Evolutionary conservation across 2,797 vertebrate species (phyloP).

Genomic region (Artibeus lituratus): DNA sequence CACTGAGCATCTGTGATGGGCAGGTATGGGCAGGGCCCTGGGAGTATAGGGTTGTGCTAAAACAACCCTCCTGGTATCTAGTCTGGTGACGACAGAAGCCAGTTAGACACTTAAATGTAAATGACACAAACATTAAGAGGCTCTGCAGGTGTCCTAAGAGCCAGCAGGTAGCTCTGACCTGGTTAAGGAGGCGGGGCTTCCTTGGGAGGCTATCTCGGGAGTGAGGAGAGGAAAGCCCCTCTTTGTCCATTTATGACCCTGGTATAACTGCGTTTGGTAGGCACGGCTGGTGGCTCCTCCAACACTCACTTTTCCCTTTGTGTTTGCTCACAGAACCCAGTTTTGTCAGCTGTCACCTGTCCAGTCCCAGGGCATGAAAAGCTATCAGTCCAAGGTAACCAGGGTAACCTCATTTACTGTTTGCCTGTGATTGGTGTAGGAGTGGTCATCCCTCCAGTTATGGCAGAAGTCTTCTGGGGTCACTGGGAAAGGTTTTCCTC

Average conservation of each 20-base stretch:
- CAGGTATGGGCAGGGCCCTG: neutral
- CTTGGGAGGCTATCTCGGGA: neutral
- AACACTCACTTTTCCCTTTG: neutral
- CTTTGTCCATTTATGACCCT: neutral
- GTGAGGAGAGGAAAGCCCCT: neutral
- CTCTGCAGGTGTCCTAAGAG: neutral
- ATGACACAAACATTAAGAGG: neutral
- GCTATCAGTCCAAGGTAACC: neutral
- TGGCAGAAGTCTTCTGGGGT: neutral
- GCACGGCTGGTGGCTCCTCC: neutral
- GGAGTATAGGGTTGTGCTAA: neutral
- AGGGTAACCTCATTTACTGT: neutral
- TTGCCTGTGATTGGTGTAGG: neutral
- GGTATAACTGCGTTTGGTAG: neutral
- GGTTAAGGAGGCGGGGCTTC: neutral
- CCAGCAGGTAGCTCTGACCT: neutral
- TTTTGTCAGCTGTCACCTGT: neutral
- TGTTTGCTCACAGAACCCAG: neutral
- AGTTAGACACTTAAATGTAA: neutral
- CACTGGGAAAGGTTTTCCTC: neutral
- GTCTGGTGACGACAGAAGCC: neutral
- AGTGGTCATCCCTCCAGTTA: neutral
- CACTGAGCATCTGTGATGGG: neutral
- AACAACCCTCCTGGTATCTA: neutral
- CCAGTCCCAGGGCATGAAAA: neutral